These are phyloP conservation scores for Arothron firmamentum DNA, from an alignment of 2,113 vertebrate species.

Conservation along the genomic window DNA sequence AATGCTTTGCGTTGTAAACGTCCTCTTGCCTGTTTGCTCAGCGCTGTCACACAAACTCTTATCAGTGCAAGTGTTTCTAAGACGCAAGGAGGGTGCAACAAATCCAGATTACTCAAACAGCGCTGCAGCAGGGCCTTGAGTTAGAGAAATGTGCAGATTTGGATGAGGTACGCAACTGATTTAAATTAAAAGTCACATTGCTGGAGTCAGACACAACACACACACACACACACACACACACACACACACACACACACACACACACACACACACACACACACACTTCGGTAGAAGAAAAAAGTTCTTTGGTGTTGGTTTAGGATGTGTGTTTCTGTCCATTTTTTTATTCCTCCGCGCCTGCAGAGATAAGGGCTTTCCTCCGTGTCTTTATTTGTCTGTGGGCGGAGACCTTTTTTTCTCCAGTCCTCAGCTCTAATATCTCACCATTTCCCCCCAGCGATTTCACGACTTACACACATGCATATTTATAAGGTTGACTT, in stretches of 20 bases:
- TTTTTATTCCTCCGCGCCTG: conserved; percentile 29
- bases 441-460: conserved; percentile 61
- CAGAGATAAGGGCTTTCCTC: conserved; percentile 57
- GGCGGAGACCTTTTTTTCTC: conserved; percentile 66
- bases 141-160: too few species aligned
- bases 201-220: too few species aligned
- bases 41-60: conserved; percentile 25
- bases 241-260: too few species aligned
- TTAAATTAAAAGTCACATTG: too few species aligned
- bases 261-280: too few species aligned
- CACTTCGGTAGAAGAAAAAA: background rate
- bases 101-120: background rate
- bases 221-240: too few species aligned
- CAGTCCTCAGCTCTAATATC: conserved; percentile 70
- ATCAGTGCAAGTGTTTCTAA: conserved; percentile 23
- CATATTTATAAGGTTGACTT: conserved; percentile 73
- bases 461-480: conserved; percentile 66
- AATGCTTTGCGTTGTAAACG: conserved; percentile 58
- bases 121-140: too few species aligned
- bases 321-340: conserved; percentile 27
- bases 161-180: too few species aligned
- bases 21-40: conserved; percentile 36
- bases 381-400: conserved; percentile 71
- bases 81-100: background rate
- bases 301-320: background rate